These are phyloP conservation scores for Dynastes hyllus DNA, from an alignment of 2,888 invertebrate genomes.

Conservation along the genomic window DNA sequence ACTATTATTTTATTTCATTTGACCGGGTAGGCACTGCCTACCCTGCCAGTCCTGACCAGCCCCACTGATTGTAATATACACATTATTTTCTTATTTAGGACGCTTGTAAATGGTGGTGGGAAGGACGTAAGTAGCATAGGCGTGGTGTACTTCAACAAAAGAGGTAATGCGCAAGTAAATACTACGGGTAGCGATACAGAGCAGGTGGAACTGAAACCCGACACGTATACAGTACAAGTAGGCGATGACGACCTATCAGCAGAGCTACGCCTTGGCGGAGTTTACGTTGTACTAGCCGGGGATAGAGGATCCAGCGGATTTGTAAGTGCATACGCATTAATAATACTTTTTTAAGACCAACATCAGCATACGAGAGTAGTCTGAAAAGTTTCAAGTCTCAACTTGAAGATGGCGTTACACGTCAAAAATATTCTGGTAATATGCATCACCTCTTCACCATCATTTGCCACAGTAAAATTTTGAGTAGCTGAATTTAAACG, in stretches of 20 bases:
- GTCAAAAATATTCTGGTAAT: no score
- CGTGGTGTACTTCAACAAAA: conserved; percentile 33
- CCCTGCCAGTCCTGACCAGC: no score
- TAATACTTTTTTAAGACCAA: no score
- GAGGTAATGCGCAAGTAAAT: conserved; percentile 1
- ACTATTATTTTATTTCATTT: no score
- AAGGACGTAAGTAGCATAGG: not conserved
- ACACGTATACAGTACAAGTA: conserved; percentile 51
- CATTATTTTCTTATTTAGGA: conserved; percentile 51
- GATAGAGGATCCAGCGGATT: conserved; percentile 67
- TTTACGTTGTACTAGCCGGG: conserved; percentile 76
- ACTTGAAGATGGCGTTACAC: no score
- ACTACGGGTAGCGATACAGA: conserved; percentile 20
- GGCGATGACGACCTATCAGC: conserved; percentile 55
- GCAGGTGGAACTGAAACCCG: conserved; percentile 51
- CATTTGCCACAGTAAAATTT: no score
- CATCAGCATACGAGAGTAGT: no score
- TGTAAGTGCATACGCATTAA: conserved; percentile 63
- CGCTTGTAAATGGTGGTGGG: conserved; percentile 47
- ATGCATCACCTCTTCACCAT: no score
- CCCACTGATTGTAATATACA: no score
- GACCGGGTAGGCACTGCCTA: no score
- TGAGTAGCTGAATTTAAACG: no score
- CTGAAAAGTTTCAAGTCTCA: no score
- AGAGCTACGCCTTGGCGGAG: conserved; percentile 76